Conservation (phyloP, 2,888 invertebrate species). For the Drosophila heteroneura region DNA sequence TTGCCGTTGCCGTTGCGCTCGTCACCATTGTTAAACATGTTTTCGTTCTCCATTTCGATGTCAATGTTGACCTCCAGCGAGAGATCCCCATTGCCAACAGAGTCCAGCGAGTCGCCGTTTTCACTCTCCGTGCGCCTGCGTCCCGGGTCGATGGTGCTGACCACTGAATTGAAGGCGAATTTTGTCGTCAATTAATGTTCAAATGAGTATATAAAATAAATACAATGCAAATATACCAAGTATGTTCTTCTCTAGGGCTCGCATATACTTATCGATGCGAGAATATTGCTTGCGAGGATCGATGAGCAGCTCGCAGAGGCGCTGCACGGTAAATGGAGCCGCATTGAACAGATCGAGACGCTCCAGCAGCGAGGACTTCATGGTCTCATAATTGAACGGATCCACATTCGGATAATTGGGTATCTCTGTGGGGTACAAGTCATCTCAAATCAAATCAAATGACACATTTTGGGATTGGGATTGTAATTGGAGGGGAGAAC, state of each 20-base stretch:
- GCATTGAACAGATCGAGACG: constrained; percentile 93
- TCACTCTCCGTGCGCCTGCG: constrained; percentile 88
- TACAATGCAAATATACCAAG: constrained; percentile 84
- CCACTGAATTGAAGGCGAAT: constrained; percentile 86
- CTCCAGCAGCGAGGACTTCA: constrained; percentile 93
- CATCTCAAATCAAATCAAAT: neutral
- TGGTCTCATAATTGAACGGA: constrained; percentile 94
- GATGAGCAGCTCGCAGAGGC: constrained; percentile 96
- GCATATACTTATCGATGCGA: constrained; percentile 97
- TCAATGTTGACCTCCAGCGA: constrained; percentile 87
- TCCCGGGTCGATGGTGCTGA: constrained; percentile 91
- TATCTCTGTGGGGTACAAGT: constrained; percentile 86
- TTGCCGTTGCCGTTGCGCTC: constrained; percentile 61
- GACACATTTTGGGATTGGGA: neutral
- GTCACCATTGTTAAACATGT: constrained; percentile 78
- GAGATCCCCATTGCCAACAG: constrained; percentile 86
- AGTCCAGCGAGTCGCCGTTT: constrained; percentile 88
- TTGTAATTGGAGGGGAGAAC: neutral
- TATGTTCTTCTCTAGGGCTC: constrained; percentile 98
- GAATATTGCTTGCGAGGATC: constrained; percentile 97
- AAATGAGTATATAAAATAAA: neutral
- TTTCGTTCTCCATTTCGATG: constrained; percentile 87
- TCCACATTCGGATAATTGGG: constrained; percentile 96
- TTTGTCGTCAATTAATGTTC: neutral
- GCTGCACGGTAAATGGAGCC: constrained; percentile 98